Evolutionary conservation across 2,113 vertebrate genomes (phyloP).

Genomic region (Scophthalmus maximus): DNA sequence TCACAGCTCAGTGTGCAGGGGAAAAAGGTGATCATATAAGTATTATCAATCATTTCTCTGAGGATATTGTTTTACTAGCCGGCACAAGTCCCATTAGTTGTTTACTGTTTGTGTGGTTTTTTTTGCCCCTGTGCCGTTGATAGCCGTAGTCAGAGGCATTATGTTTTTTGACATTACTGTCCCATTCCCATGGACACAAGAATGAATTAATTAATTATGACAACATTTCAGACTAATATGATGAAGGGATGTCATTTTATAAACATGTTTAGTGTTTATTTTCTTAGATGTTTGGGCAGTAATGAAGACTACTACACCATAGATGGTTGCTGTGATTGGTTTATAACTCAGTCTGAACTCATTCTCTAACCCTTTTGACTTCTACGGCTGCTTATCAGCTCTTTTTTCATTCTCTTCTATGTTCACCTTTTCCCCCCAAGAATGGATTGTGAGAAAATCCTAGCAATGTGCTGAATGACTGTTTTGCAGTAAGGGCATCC

Average conservation of each 20-base stretch:
- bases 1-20: neutral
- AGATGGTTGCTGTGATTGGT: neutral
- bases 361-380: neutral
- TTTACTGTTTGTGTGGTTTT: neutral
- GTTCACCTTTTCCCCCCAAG: constrained; percentile 18
- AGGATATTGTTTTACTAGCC: neutral
- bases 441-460: constrained; percentile 29
- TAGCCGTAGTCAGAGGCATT: neutral
- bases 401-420: constrained; percentile 3
- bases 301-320: neutral
- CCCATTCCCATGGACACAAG: neutral
- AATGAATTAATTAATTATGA: no score
- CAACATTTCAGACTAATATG: neutral
- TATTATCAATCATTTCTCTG: neutral
- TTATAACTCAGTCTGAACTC: neutral
- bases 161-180: neutral
- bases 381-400: neutral
- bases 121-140: neutral
- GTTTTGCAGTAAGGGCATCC: constrained; percentile 17
- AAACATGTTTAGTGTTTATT: no score
- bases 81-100: neutral
- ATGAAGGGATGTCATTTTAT: neutral
- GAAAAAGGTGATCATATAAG: neutral
- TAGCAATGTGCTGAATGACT: constrained; percentile 10
- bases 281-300: neutral